phyloP scores from a whole-genome alignment of 2,113 vertebrate species.

The Hoplias malabaricus region DNA sequence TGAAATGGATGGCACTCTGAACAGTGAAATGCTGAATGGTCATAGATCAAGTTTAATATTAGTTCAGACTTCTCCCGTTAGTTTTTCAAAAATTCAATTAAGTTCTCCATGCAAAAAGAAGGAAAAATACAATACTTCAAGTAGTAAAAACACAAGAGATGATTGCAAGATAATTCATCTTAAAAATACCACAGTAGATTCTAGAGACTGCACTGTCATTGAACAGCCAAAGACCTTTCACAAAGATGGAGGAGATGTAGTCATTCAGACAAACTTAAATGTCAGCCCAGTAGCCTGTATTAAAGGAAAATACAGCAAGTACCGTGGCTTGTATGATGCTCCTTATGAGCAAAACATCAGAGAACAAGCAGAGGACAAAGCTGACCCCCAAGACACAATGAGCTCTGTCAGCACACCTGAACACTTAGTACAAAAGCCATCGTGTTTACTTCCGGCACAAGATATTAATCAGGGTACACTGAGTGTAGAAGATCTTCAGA shows the following conservation, averaged over 20 bases:
- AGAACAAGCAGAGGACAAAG: constrained; percentile 4
- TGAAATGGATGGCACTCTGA: not conserved
- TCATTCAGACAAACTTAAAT: not conserved
- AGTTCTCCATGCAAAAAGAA: not conserved
- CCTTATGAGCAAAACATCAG: not conserved
- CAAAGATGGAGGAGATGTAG: not conserved
- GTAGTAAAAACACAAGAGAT: not conserved
- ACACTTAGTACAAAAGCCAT: not conserved
- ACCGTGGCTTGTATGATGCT: not conserved
- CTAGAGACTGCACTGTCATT: constrained; percentile 49
- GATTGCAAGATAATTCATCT: not conserved
- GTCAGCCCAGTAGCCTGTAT: not conserved
- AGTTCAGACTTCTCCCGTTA: not conserved
- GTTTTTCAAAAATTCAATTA: not conserved
- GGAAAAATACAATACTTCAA: not conserved
- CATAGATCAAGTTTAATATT: not conserved
- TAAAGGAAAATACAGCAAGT: not conserved
- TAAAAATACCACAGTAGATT: constrained; percentile 1
- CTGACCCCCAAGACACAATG: not conserved
- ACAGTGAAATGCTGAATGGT: not conserved
- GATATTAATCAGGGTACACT: constrained; percentile 20
- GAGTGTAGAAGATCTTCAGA: not conserved
- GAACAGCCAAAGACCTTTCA: constrained; percentile 26
- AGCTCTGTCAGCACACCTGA: constrained; percentile 7
- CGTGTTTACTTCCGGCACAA: constrained; percentile 7